Percentiles rank a stretch among this genome's conserved stretches.
Conservation (phyloP, 2,113 vertebrate species). For the Canis aureus region DNA sequence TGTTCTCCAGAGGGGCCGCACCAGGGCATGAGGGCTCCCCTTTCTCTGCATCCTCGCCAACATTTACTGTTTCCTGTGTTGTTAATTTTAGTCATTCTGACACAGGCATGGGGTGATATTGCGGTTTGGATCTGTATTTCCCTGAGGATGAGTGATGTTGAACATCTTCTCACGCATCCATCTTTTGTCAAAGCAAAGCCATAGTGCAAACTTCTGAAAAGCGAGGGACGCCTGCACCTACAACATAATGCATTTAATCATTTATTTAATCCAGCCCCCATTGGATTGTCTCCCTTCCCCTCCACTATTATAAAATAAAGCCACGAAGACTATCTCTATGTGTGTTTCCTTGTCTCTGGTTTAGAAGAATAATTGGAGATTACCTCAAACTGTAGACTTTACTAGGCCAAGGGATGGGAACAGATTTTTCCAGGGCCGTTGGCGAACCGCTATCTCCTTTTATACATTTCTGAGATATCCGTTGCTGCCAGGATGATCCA, state of each 20-base stretch:
- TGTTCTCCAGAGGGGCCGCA: not conserved
- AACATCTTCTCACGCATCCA: not conserved
- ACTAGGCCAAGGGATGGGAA: not conserved
- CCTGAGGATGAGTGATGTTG: not conserved
- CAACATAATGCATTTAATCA: not conserved
- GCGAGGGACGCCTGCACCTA: not conserved
- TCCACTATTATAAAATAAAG: not conserved
- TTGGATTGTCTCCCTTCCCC: not conserved
- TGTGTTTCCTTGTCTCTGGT: conserved; percentile 5
- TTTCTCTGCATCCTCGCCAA: not conserved
- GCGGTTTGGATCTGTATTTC: not conserved
- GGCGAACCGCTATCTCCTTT: not conserved
- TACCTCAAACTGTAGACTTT: not conserved
- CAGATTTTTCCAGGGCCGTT: conserved; percentile 1
- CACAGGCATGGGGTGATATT: not conserved
- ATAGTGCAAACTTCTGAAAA: not conserved
- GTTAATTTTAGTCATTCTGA: not conserved
- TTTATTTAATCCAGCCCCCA: not conserved
- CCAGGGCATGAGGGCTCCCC: too few species aligned
- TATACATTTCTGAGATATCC: not conserved
- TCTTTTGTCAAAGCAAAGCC: not conserved
- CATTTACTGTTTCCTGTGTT: not conserved
- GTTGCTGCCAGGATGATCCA: not conserved
- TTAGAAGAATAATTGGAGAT: conserved; percentile 8
- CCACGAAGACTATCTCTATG: not conserved